Evolutionary conservation across 2,888 invertebrate genomes (phyloP).

Genomic region (Corythucha ciliata): DNA sequence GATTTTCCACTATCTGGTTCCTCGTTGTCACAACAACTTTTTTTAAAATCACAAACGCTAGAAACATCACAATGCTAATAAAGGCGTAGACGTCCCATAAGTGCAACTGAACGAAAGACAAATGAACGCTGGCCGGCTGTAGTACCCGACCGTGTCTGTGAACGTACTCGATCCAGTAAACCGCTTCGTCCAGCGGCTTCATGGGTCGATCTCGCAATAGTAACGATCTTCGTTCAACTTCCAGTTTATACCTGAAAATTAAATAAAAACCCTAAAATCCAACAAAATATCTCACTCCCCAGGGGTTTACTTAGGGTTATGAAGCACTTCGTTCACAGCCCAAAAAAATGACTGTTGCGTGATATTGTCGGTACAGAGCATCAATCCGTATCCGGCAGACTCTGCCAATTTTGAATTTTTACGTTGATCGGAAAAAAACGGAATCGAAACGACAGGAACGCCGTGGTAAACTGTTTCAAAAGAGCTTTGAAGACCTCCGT

Average conservation of each 20-base stretch:
- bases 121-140: constrained; percentile 14
- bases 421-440: constrained; percentile 25
- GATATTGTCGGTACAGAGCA: constrained; percentile 17
- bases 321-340: constrained; percentile 24
- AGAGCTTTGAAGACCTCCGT: constrained; percentile 24
- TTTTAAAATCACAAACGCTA: too few species aligned
- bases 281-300: too few species aligned
- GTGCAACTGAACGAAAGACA: constrained; percentile 17
- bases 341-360: constrained; percentile 18
- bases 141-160: constrained; percentile 18
- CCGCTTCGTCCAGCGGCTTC: constrained; percentile 17
- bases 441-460: constrained; percentile 23
- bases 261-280: not conserved
- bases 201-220: constrained; percentile 21
- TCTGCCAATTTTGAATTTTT: constrained; percentile 14
- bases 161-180: constrained; percentile 26
- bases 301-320: constrained; percentile 21
- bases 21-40: too few species aligned
- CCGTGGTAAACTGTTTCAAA: constrained; percentile 21
- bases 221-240: constrained; percentile 10
- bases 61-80: too few species aligned
- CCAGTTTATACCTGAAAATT: constrained; percentile 23
- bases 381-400: constrained; percentile 10
- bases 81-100: constrained; percentile 19
- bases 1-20: too few species aligned